Evolutionary conservation across 2,113 vertebrate genomes (phyloP), one percentile per base, ranked within the genome.

Genomic region (Odontophorus gujanensis): DNA sequence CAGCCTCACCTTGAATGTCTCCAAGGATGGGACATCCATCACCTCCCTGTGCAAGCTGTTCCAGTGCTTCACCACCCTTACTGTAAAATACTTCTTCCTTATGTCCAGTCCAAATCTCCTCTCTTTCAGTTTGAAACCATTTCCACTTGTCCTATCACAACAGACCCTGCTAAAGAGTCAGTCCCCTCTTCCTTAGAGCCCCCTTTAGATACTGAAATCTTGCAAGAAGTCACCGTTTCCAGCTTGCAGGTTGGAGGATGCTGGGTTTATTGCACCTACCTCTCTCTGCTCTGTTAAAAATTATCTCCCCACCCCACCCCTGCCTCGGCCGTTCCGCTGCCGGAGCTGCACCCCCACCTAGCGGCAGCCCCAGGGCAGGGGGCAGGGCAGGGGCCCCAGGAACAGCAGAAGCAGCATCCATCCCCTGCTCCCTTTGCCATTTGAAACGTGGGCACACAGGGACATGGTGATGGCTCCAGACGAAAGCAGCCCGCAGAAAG

Each of bases 291-390:
- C 36, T 25, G 34, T 40, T 50, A 63, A 40, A 28, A 19, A 25
- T 10, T 21, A n/a, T 4, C 5, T 17, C 11, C 7, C 2, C 3
- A 3, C 40, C 45, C 7, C 40, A 42, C 25, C 19, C 34, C 43
- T 26, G 47, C 13, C 61, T n/a, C 1, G n/a, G 53, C 20, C 6
- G 11, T 43, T 53, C 7, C 47, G 50, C 32, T 11, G 26, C 62
- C 71, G 93, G 89, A 15, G 73, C 63, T 74, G 45, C 86, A 90
- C 72, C 91, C 83, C 97, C 97, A 92, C 53, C 97, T 97, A 84
- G 96, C 81, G 97, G 96, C 40, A 15, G 26, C 42, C 43, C 26
- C 19, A 13, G 45, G 22, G 21, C n/a, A 40, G 48, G 43, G 30
- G 24, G 80, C 57, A n/a, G 47, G 22, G 14, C 10, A 7, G 45